Evolutionary conservation across 2,113 vertebrate genomes (phyloP), one percentile per base, ranked within the genome.

Genomic region (Colistium nudipinnis): DNA sequence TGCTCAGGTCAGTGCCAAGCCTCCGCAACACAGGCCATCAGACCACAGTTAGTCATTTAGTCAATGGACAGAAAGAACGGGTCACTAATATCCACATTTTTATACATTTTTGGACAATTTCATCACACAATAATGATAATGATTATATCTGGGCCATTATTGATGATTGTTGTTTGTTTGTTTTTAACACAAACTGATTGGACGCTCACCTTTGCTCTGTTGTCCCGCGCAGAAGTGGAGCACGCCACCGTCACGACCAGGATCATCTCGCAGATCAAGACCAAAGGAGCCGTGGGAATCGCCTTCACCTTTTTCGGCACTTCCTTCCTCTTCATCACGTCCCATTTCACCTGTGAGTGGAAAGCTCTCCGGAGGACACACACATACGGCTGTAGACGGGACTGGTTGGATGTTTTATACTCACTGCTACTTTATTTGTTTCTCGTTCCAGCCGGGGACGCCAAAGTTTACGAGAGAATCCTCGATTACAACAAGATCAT

Each of bases 201-300:
- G 30, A 16, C 5, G 6, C 25, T 20, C 22, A 51, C 49, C 25
- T 70, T 30, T 43, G 5, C 41, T 69, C 1, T 52, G 61, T 62
- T 61, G 51, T 57, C 59, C 16, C 28, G 17, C 54, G 47, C 92
- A 98, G 98, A 98, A 68, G 96, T 96, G 63, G 98, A 99, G 77
- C 95, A 91, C 1, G 93, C 96, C 79, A 96, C 96, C 0, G 98
- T 99, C 73, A 99, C 97, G 2, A 99, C 98, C 0, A 94, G 98
- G 44, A 98, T 98, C 3, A 96, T 98, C 54, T 99, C 98, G 12
- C 97, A 99, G 86, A 98, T 99, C 92, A 99, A 98, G 86, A 99
- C 98, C 66, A 99, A 99, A 87, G 98, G 98, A 1, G 96, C 97
- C 7, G 91, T 99, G 69, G 98, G 94, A 1, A 59, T 97, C 22